Evolutionary conservation across 2,888 invertebrate species (phyloP).

Genomic region (Salpingus planirostris): DNA sequence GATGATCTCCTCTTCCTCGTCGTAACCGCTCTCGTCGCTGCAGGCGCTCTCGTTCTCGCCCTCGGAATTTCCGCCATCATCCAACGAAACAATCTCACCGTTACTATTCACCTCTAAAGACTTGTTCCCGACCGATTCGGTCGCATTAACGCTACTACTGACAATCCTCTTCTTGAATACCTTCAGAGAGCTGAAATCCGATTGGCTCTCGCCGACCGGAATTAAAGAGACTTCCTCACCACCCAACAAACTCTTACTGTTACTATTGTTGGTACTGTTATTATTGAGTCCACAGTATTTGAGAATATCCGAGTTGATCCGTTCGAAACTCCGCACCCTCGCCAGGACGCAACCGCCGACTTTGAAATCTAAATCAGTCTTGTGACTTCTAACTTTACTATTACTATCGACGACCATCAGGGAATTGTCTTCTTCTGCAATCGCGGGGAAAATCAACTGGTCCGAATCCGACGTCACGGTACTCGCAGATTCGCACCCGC

Average conservation of each 20-base stretch:
- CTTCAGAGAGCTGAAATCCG: slow-evolving; percentile 40
- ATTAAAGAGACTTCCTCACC: slow-evolving; percentile 40
- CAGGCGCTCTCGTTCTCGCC: slow-evolving; percentile 63
- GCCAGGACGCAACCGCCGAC: slow-evolving; percentile 38
- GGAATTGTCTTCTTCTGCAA: slow-evolving; percentile 8
- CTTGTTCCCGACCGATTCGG: too few relatives aligned
- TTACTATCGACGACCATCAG: too few relatives aligned
- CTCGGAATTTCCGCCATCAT: slow-evolving; percentile 38
- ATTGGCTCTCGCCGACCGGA: slow-evolving; percentile 38
- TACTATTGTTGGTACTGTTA: slow-evolving; percentile 18
- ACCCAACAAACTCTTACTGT: slow-evolving; percentile 25
- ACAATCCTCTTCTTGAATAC: slow-evolving; percentile 38
- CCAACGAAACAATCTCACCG: too few relatives aligned
- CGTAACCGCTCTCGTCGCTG: slow-evolving; percentile 88
- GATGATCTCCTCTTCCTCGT: slow-evolving; percentile 71
- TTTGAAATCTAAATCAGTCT: slow-evolving; percentile 39
- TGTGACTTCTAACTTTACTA: too few relatives aligned
- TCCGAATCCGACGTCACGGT: slow-evolving; percentile 56
- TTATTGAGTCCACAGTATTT: slow-evolving; percentile 30
- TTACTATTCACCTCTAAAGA: too few relatives aligned
- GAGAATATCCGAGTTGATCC: slow-evolving; percentile 27
- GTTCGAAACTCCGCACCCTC: slow-evolving; percentile 33
- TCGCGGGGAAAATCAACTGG: slow-evolving; percentile 20
- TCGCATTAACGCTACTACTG: slow-evolving; percentile 34
- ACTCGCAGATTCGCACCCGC: slow-evolving; percentile 73